Evolutionary conservation across 2,797 vertebrate species (phyloP).

Genomic region (Tokudaia tokunoshimensis): DNA sequence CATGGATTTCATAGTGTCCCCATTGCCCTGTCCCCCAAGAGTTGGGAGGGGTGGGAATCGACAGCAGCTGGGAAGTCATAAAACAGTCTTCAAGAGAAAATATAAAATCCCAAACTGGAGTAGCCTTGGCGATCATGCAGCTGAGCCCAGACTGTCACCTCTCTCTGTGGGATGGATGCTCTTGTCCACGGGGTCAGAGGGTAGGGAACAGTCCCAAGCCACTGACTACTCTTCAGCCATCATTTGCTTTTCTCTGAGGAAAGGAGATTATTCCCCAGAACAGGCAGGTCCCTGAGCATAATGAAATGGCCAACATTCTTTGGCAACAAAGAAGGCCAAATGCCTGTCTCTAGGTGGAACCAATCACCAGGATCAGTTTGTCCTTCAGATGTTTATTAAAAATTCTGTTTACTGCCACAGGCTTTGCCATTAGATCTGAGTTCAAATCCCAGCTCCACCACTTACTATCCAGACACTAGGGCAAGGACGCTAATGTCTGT

Average conservation of each 20-base stretch:
- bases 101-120: not conserved
- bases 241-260: not conserved
- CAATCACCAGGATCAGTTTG: not conserved
- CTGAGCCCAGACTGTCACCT: not conserved
- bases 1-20: not conserved
- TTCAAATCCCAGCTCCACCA: not conserved
- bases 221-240: not conserved
- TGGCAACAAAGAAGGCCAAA: constrained; percentile 46
- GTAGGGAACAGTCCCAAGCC: not conserved
- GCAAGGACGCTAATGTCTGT: not conserved
- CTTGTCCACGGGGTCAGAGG: not conserved
- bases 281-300: constrained; percentile 17
- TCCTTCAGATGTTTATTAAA: constrained; percentile 26
- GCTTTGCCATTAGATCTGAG: not conserved
- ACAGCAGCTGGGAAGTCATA: constrained; percentile 45
- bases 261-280: constrained; percentile 20
- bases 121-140: not conserved
- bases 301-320: constrained; percentile 22
- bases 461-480: not conserved
- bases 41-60: not conserved
- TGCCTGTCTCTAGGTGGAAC: constrained; percentile 28
- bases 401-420: not conserved
- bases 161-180: not conserved
- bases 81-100: constrained; percentile 49
- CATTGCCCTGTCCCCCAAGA: not conserved